These are phyloP conservation scores for Hydraecia micacea DNA, from an alignment of 2,888 invertebrate genomes.

Conservation along the genomic window DNA sequence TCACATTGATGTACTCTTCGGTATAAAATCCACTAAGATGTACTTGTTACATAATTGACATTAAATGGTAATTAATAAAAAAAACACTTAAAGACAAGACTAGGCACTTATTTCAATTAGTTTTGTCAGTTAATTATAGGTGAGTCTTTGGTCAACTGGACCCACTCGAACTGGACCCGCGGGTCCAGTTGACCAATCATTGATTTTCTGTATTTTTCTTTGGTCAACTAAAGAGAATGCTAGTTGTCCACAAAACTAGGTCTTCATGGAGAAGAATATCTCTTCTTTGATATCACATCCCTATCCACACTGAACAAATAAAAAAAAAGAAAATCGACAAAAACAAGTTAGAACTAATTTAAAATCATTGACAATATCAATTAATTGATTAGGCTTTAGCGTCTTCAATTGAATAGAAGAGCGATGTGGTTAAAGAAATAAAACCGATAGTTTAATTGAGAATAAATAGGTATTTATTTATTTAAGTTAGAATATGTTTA, in stretches of 20 bases:
- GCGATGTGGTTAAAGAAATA: background rate
- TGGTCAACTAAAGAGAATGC: no score
- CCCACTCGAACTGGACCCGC: no score
- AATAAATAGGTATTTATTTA: constrained; percentile 53
- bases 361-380: background rate
- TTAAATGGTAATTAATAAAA: no score
- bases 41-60: no score
- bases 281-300: background rate
- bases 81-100: no score
- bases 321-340: background rate
- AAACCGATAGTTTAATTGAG: background rate
- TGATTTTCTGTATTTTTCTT: no score
- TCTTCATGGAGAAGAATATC: background rate
- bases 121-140: background rate
- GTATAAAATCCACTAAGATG: no score
- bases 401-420: background rate
- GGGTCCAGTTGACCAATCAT: no score
- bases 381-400: no score
- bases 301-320: background rate
- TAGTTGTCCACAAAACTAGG: background rate
- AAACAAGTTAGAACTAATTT: background rate
- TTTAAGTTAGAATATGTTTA: constrained; percentile 44
- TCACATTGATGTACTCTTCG: no score
- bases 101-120: background rate
- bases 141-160: no score